Percentiles rank a stretch among this genome's conserved stretches.
Conservation (phyloP, 2,113 vertebrate genomes). For the Prionailurus viverrinus region DNA sequence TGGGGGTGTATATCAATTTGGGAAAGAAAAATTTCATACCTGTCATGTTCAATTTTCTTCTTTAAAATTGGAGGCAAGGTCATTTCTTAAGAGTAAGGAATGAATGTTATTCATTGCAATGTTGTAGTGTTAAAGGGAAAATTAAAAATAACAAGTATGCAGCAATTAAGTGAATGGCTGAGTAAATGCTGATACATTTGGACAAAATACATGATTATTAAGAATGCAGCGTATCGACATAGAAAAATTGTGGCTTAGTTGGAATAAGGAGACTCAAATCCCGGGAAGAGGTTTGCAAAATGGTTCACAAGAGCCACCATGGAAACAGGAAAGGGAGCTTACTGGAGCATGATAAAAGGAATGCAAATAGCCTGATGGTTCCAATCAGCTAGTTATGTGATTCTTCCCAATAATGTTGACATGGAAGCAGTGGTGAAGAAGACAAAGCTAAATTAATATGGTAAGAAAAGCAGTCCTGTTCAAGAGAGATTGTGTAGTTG, state of each 20-base stretch:
- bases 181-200: conserved; percentile 9
- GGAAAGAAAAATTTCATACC: background rate
- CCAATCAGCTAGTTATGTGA: background rate
- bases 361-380: background rate
- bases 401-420: background rate
- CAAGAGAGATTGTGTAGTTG: background rate
- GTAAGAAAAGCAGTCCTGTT: background rate
- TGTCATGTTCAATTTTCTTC: background rate
- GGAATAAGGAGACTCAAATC: background rate
- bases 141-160: background rate
- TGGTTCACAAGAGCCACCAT: background rate
- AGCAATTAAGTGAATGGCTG: background rate
- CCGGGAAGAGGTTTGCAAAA: background rate
- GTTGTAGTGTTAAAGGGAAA: background rate
- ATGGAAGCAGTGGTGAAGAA: background rate
- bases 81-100: background rate
- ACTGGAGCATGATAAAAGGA: background rate
- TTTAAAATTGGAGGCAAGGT: background rate
- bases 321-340: background rate
- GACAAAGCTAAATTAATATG: background rate
- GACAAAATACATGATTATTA: background rate
- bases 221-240: background rate
- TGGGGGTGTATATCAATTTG: background rate
- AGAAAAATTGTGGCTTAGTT: background rate
- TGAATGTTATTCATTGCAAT: background rate